Evolutionary conservation across 2,113 vertebrate species (phyloP).

Genomic region (Myiopsitta monachus): DNA sequence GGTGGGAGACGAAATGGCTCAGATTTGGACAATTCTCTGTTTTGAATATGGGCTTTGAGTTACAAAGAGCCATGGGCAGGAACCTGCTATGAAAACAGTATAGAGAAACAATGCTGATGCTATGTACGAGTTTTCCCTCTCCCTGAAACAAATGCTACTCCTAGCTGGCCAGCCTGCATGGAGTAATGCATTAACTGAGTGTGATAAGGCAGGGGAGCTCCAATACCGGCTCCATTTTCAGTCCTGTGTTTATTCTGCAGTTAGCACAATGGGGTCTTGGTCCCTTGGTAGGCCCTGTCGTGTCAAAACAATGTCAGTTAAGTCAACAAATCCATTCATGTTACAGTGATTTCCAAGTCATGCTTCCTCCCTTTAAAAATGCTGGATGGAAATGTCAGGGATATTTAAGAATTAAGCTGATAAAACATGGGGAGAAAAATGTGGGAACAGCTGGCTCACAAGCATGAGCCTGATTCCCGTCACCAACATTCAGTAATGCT

Average conservation of each 20-base stretch:
- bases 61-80: background rate
- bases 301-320: slow-evolving; percentile 34
- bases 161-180: background rate
- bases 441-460: background rate
- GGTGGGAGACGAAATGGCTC: background rate
- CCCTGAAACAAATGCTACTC: background rate
- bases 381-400: background rate
- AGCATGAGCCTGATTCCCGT: background rate
- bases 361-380: slow-evolving; percentile 2
- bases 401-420: background rate
- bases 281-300: background rate
- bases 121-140: background rate
- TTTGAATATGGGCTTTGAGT: background rate
- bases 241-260: slow-evolving; percentile 34
- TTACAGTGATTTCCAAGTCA: background rate
- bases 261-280: slow-evolving; percentile 39
- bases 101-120: background rate
- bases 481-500: background rate
- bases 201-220: slow-evolving; percentile 30
- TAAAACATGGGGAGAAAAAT: background rate
- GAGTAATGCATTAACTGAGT: slow-evolving; percentile 32
- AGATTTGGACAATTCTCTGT: background rate
- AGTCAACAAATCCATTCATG: slow-evolving; percentile 4
- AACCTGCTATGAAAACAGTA: background rate
- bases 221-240: background rate